Evolutionary conservation across 1,140 invertebrate species (phyloP).

Genomic region (Drosophila nigrodunni): DNA sequence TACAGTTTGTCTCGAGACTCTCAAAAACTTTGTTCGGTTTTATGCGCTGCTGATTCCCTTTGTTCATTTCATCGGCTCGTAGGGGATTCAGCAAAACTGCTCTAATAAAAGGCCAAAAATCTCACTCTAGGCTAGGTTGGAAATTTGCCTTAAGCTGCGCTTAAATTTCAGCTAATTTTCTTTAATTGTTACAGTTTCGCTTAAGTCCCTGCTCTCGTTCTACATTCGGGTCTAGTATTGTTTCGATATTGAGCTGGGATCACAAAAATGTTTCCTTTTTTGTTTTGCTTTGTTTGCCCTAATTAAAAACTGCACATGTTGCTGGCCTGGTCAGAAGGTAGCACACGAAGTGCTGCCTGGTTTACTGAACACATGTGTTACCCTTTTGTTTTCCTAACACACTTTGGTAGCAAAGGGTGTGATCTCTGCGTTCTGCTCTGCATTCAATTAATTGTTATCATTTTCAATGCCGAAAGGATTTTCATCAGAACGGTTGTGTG

Average conservation of each 20-base stretch:
- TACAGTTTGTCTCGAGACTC: slow-evolving; percentile 2
- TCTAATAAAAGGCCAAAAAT: slow-evolving; percentile 67
- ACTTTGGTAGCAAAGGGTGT: slow-evolving; percentile 64
- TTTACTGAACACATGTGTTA: background rate
- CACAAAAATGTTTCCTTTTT: slow-evolving; percentile 41
- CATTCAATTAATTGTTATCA: slow-evolving; percentile 73
- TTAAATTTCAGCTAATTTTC: slow-evolving; percentile 83
- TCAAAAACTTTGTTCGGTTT: slow-evolving; percentile 38
- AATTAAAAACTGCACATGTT: slow-evolving; percentile 62
- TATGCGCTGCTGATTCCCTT: slow-evolving; percentile 16
- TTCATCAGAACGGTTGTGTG: slow-evolving; percentile 47
- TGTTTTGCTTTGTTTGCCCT: slow-evolving; percentile 74
- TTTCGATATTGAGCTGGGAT: slow-evolving; percentile 35
- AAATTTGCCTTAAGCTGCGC: slow-evolving; percentile 77
- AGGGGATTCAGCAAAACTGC: slow-evolving; percentile 38
- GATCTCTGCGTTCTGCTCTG: slow-evolving; percentile 52
- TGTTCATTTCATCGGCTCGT: slow-evolving; percentile 3
- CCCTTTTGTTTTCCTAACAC: slow-evolving; percentile 18
- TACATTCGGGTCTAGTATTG: slow-evolving; percentile 3
- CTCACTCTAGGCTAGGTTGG: slow-evolving; percentile 32
- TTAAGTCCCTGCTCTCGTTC: slow-evolving; percentile 42
- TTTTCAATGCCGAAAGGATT: slow-evolving; percentile 49
- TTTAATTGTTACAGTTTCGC: slow-evolving; percentile 77
- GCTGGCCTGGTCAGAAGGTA: background rate
- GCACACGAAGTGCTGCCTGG: background rate